Evolutionary conservation across 2,113 vertebrate genomes (phyloP), one percentile per base, ranked within the genome.

Genomic region (Hippocampus comes): DNA sequence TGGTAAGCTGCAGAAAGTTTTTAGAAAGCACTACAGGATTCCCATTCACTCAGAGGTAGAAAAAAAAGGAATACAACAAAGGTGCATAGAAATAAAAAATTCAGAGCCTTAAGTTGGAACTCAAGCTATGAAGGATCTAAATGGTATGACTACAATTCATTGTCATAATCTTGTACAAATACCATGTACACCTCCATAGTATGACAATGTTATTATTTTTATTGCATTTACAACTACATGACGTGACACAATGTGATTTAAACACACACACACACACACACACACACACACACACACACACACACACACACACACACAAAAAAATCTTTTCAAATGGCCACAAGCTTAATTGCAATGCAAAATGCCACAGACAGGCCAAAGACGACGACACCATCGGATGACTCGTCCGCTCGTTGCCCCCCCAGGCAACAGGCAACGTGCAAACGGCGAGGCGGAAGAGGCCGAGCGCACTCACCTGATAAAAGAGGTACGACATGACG

Each of bases 401-500:
- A 25, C 25, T 25, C 25, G 25, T 25, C 25, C 25, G 25, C 27
- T 27, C 27, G 27, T 27, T 27, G 27, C 27, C 27, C 27, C 25
- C 25, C 25, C 25, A 1, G 25, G 25, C 25, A 25, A 25, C 25
- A 25, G 25, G 25, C 25, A 25, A 25, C 25, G 25, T 25, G 25
- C 25, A 1, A 25, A 2, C 27, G 27, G 2, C 27, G 27, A 2
- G 27, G 27, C 1, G 27, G 27, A 2, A 27, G 27, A 27, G 27
- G 27, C 27, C 27, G 27, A 27, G 27, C 27, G 27, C 27, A 27
- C 53, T 87, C 89, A 98, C 97, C 96, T 99, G 97, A 82, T 92
- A 94, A 71, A 98, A 99, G 57, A 99, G 93, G 71, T 99, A 98
- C 53, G 93, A 94, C 94, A 96, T 95, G 67, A 97, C 94, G 81